Evolutionary conservation across 1,140 invertebrate species (phyloP).

Genomic region (Cherax quadricarinatus): DNA sequence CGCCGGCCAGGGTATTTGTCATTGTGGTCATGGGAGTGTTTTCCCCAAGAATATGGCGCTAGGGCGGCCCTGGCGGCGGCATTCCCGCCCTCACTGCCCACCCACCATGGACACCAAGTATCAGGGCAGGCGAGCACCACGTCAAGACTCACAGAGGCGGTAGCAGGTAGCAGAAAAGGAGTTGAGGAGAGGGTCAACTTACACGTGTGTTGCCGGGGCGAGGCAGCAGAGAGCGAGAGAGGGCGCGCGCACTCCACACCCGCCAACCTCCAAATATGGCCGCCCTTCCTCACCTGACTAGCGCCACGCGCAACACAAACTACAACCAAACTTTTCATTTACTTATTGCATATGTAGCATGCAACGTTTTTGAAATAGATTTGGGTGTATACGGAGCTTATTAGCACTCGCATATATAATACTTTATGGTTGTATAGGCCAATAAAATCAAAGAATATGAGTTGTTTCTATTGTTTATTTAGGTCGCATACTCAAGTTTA

Average conservation of each 20-base stretch:
- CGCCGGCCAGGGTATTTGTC: slow-evolving; percentile 51
- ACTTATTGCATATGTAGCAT: too few relatives aligned
- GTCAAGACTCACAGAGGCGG: slow-evolving; percentile 38
- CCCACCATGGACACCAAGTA: neutral
- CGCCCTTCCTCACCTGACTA: slow-evolving; percentile 37
- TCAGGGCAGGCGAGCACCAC: neutral
- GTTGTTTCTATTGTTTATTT: too few relatives aligned
- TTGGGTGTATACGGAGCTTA: too few relatives aligned
- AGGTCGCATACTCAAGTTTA: too few relatives aligned
- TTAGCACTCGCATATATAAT: too few relatives aligned
- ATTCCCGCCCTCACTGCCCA: neutral
- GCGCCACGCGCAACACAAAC: slow-evolving; percentile 16
- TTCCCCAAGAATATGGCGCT: slow-evolving; percentile 10
- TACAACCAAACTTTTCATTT: too few relatives aligned
- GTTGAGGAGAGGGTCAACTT: slow-evolving; percentile 57
- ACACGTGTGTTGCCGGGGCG: slow-evolving; percentile 67
- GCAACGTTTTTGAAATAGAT: too few relatives aligned
- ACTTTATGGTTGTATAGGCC: too few relatives aligned
- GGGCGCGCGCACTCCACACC: slow-evolving; percentile 61
- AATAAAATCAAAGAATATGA: too few relatives aligned
- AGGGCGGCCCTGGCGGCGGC: neutral
- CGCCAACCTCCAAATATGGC: slow-evolving; percentile 62
- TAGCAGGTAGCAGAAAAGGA: slow-evolving; percentile 17
- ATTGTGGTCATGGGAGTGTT: slow-evolving; percentile 41
- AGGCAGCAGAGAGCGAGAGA: slow-evolving; percentile 66